Percentiles rank a stretch among this genome's conserved stretches.
These are phyloP conservation scores for Neoarius graeffei DNA, from an alignment of 2,113 vertebrate species.

Conservation along the genomic window DNA sequence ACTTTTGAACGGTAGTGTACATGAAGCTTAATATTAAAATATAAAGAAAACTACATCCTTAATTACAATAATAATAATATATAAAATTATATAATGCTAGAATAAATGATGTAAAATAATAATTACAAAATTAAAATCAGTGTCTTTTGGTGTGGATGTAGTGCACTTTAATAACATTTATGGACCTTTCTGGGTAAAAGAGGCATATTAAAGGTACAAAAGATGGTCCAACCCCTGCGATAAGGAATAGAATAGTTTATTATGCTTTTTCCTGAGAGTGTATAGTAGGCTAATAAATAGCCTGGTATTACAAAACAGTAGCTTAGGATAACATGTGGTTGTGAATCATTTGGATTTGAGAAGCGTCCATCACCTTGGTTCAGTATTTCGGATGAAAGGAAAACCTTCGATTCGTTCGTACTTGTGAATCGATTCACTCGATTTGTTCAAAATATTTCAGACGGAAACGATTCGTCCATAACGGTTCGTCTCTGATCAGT, in stretches of 20 bases:
- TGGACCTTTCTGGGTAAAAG: not conserved
- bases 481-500: slow-evolving; percentile 20
- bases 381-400: not conserved
- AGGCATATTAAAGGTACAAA: not conserved
- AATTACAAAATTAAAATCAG: no score
- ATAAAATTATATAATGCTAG: no score
- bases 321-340: not conserved
- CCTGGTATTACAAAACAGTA: not conserved
- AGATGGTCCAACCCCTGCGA: not conserved
- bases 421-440: slow-evolving; percentile 3
- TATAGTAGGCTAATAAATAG: not conserved
- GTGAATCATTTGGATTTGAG: not conserved
- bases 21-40: no score
- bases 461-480: slow-evolving; percentile 11
- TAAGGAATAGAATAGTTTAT: not conserved
- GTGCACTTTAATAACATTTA: not conserved
- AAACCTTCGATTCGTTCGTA: not conserved
- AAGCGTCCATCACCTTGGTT: not conserved
- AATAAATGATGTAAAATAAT: no score
- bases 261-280: not conserved
- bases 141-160: not conserved
- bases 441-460: not conserved
- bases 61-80: no score
- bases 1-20: no score
- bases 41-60: no score